phyloP scores from a whole-genome alignment of 2,797 vertebrate species.

The Pelochelys cantorii region DNA sequence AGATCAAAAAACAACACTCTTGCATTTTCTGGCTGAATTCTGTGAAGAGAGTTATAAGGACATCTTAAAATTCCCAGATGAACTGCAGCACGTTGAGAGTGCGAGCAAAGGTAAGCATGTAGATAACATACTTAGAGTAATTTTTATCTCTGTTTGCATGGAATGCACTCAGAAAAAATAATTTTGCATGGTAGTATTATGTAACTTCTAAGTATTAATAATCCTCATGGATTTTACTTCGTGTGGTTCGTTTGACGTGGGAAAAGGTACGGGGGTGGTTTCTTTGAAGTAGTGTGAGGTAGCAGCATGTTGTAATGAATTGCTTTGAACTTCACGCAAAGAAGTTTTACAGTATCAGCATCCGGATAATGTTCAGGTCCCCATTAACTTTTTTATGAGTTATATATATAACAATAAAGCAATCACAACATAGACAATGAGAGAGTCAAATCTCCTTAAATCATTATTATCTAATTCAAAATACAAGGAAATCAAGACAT shows the following conservation, averaged over 20 bases:
- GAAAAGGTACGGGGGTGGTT: not conserved
- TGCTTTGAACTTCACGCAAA: rapidly evolving
- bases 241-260: constrained; percentile 8
- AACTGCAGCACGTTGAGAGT: constrained; percentile 92
- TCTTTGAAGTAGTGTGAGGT: not conserved
- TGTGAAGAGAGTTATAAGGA: constrained; percentile 90
- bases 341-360: not conserved
- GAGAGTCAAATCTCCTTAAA: not conserved
- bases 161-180: not conserved
- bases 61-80: constrained; percentile 94
- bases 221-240: not conserved
- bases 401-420: not conserved
- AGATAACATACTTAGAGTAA: not conserved
- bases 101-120: constrained; percentile 92
- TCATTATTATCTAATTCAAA: not conserved
- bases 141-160: not conserved
- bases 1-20: constrained; percentile 91
- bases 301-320: not conserved
- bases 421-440: not conserved
- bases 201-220: constrained; percentile 28
- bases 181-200: constrained; percentile 29
- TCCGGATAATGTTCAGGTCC: not conserved
- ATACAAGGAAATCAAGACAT: not conserved
- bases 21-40: constrained; percentile 94
- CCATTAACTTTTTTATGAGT: not conserved